These are phyloP conservation scores for Chaetoderma sp. DNA, from an alignment of 2,888 invertebrate species.

Conservation along the genomic window DNA sequence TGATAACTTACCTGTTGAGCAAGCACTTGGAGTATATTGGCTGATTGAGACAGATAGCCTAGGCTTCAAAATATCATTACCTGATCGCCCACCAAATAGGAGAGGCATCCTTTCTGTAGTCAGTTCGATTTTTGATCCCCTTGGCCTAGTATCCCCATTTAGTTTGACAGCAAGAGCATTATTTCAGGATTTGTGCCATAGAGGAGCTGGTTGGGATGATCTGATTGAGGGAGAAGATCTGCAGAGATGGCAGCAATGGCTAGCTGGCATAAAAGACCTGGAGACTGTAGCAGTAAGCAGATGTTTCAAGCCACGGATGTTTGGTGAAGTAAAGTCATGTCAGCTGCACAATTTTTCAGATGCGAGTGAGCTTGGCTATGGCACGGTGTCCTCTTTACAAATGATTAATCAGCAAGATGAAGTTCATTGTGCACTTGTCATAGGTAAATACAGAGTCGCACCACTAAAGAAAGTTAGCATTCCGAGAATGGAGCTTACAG, in stretches of 20 bases:
- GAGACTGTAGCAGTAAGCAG: constrained; percentile 24
- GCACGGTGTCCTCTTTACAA: constrained; percentile 28
- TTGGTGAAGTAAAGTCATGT: constrained; percentile 2
- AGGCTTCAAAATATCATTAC: constrained; percentile 25
- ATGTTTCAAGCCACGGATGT: constrained; percentile 22
- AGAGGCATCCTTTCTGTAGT: constrained; percentile 31
- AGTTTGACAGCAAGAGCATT: constrained; percentile 30
- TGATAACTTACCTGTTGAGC: too few relatives aligned
- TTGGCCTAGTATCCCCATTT: constrained; percentile 33
- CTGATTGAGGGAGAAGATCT: constrained; percentile 4
- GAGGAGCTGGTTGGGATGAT: constrained; percentile 37
- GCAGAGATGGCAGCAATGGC: constrained; percentile 31
- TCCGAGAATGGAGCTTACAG: constrained; percentile 19
- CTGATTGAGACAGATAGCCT: constrained; percentile 26
- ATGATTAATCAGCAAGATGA: constrained; percentile 11
- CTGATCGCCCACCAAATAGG: constrained; percentile 28
- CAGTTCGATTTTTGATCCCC: constrained; percentile 38
- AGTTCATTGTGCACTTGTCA: constrained; percentile 2
- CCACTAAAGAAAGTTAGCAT: constrained; percentile 24
- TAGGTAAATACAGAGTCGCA: constrained; percentile 28
- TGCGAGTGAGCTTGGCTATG: constrained; percentile 30
- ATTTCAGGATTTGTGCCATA: constrained; percentile 29
- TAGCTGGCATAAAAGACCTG: constrained; percentile 18
- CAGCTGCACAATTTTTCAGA: constrained; percentile 36
- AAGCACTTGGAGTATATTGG: constrained; percentile 36